Conservation (phyloP, 2,113 vertebrate genomes). For the Rhombomys opimus region DNA sequence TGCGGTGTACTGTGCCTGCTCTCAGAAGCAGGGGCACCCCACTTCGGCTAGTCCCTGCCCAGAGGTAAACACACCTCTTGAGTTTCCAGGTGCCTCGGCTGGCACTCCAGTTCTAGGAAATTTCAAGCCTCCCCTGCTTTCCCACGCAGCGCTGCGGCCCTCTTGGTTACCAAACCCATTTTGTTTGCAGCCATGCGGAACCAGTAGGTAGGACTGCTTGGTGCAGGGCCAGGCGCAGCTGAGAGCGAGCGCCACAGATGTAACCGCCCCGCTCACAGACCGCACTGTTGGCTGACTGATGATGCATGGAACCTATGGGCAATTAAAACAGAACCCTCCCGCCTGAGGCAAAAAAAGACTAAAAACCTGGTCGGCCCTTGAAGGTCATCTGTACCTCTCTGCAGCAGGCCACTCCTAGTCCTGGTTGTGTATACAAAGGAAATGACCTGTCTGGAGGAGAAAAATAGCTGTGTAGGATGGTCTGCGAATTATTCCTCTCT, state of each 20-base stretch:
- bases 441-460: not conserved
- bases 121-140: not conserved
- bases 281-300: slow-evolving; percentile 56
- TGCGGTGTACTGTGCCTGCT: not conserved
- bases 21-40: not conserved
- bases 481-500: not conserved
- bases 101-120: not conserved
- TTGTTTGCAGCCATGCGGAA: not conserved
- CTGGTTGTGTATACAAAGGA: not conserved
- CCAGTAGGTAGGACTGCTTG: slow-evolving; percentile 18
- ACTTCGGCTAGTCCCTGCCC: not conserved
- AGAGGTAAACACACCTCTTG: not conserved
- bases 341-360: slow-evolving; percentile 25
- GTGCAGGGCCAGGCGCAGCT: slow-evolving; percentile 20
- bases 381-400: slow-evolving; percentile 43
- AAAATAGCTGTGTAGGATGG: not conserved
- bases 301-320: slow-evolving; percentile 63
- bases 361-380: slow-evolving; percentile 7
- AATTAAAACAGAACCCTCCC: slow-evolving; percentile 61
- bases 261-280: slow-evolving; percentile 60
- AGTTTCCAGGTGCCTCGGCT: not conserved
- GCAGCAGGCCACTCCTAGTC: not conserved
- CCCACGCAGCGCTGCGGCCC: not conserved
- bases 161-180: not conserved
- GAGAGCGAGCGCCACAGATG: slow-evolving; percentile 69